Base-by-base conservation (phyloP, 1,140 invertebrate genomes). In the Bombus sibiricus region DNA sequence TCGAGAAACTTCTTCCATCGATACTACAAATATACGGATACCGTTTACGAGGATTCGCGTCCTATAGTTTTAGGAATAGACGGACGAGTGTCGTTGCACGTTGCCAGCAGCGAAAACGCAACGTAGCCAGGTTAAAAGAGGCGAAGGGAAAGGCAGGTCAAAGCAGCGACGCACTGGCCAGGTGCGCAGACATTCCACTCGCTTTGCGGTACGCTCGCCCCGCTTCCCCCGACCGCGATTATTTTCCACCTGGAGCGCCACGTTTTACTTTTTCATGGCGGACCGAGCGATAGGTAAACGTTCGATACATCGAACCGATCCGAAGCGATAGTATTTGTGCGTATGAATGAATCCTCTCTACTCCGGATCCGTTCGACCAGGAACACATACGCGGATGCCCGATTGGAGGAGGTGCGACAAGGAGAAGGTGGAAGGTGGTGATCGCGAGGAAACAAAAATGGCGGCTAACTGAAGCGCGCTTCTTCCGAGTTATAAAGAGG, bases 81-180 rank as follows among this genome's bases (percentile, higher is more conserved):
- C 37, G 10, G 28, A 62, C 53, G 72, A 53, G 57, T 1, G 3
- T 22, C 3, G 25, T 28, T 18, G 6, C 18, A 66, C 69, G 80
- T 81, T 72, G 73, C 62, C 74, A 80, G 76, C 73, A 88, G 47
- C 86, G 90, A 92, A 92, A 92, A 93, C 90, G 75, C 87, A 83
- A 85, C 81, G 57, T 88, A 81, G 80, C 69, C 89, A 89, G 89
- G 90, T 90, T 32, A 72, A 91, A 62, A 82, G 78, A 88, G 69
- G 62, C 72, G 86, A 93, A 93, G 92, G 93, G 93, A 95, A 94
- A 94, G 94, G 94, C 88, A 89, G 86, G 75, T 83, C 86, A 59
- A 77, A 81, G 86, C 77, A 76, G 73, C 80, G 62, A 69, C 68
- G 80, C 79, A 81, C 69, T 68, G 79, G 66, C 90, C 92, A 93